Conservation (phyloP, 2,797 vertebrate species). For the Melopsittacus undulatus region DNA sequence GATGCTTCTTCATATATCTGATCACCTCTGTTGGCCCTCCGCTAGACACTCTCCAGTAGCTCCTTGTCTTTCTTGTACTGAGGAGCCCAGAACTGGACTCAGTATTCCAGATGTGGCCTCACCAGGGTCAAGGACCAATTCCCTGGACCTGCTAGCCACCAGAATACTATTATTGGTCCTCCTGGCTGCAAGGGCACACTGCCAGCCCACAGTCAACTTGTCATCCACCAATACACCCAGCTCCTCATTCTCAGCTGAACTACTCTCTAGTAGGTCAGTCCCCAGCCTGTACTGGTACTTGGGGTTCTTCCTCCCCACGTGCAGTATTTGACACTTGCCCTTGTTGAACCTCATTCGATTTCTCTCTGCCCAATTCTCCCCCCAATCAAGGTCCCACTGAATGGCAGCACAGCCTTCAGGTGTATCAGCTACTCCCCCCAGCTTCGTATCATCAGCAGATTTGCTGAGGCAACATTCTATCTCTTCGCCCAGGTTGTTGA, state of each 20-base stretch:
- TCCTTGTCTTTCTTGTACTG: not conserved
- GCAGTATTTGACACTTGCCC: not conserved
- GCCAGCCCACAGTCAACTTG: not conserved
- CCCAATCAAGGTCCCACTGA: not conserved
- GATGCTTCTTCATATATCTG: not conserved
- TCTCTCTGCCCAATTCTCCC: not conserved
- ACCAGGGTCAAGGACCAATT: not conserved
- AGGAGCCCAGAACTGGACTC: not conserved
- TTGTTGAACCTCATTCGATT: not conserved
- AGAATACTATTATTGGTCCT: not conserved
- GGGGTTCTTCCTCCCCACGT: not conserved
- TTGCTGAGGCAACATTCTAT: not conserved
- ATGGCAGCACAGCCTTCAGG: no score
- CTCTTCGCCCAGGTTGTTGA: not conserved
- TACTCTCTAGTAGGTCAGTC: not conserved
- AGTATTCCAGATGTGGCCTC: not conserved
- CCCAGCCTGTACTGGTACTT: not conserved
- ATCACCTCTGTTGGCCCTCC: not conserved
- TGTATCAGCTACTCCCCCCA: no score
- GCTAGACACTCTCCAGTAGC: not conserved
- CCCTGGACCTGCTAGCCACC: not conserved
- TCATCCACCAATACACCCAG: not conserved
- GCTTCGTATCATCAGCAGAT: not conserved
- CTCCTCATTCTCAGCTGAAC: not conserved
- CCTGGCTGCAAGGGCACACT: not conserved